Percentiles rank a stretch among this genome's conserved stretches.
These are phyloP conservation scores for Marronus borbonicus DNA, from an alignment of 2,888 invertebrate species.

Conservation along the genomic window DNA sequence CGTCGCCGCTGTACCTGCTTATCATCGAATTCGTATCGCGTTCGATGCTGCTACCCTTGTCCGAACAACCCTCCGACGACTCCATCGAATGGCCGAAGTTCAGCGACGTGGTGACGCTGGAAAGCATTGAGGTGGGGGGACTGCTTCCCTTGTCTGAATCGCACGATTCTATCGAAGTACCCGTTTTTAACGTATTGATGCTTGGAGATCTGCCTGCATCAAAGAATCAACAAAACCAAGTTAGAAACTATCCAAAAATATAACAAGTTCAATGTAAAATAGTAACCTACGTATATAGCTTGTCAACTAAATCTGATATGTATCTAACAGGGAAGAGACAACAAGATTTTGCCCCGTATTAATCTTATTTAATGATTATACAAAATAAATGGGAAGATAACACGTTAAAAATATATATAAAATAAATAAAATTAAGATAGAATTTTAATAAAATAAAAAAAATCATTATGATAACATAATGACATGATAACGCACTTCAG, in stretches of 20 bases:
- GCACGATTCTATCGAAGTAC: conserved; percentile 64
- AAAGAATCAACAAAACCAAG: not conserved
- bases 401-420: too few species aligned
- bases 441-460: too few species aligned
- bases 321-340: too few species aligned
- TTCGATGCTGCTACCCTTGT: conserved; percentile 74
- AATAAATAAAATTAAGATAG: too few species aligned
- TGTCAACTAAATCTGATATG: too few species aligned
- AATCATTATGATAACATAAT: too few species aligned
- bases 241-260: not conserved
- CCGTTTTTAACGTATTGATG: conserved; percentile 50
- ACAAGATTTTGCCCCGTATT: too few species aligned
- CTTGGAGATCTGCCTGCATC: conserved; percentile 44
- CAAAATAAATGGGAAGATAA: too few species aligned
- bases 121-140: conserved; percentile 73
- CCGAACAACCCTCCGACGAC: conserved; percentile 77
- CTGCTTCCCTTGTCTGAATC: conserved; percentile 72
- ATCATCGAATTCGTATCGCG: conserved; percentile 64
- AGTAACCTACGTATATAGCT: too few species aligned
- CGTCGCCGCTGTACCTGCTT: conserved; percentile 71
- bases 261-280: too few species aligned
- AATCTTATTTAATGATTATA: too few species aligned
- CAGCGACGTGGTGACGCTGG: conserved; percentile 75
- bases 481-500: too few species aligned
- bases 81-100: conserved; percentile 79